Conservation (phyloP, 2,888 invertebrate genomes). For the Teleogryllus oceanicus region DNA sequence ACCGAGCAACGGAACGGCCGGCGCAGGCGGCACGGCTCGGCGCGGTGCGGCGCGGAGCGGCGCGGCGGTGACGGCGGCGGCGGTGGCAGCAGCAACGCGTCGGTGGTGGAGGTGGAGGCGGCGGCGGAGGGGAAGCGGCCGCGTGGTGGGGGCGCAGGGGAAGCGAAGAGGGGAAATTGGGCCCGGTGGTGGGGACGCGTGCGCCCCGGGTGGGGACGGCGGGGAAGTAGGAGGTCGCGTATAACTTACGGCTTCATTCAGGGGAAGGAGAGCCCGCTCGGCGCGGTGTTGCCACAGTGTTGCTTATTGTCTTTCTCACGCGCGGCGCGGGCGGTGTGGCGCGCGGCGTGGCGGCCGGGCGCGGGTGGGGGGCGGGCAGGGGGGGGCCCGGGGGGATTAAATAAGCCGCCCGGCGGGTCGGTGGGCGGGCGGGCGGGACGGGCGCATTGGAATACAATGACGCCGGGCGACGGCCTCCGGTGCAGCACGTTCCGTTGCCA, state of each 20-base stretch:
- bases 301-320: slow-evolving; percentile 7
- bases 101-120: too few relatives aligned
- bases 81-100: too few relatives aligned
- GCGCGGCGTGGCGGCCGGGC: background rate
- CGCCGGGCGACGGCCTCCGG: too few relatives aligned
- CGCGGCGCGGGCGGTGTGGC: background rate
- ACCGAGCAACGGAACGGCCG: too few relatives aligned
- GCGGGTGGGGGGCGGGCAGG: background rate
- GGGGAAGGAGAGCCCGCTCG: background rate
- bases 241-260: slow-evolving; percentile 1
- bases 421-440: too few relatives aligned
- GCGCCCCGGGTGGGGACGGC: background rate
- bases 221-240: background rate
- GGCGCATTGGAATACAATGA: too few relatives aligned
- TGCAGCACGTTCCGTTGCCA: too few relatives aligned
- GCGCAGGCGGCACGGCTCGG: too few relatives aligned
- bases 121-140: background rate
- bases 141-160: background rate
- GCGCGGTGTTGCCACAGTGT: background rate
- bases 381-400: too few relatives aligned
- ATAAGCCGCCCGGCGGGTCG: too few relatives aligned
- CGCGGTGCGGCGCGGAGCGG: too few relatives aligned
- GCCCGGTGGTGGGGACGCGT: background rate
- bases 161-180: background rate
- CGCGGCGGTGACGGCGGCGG: too few relatives aligned